A percentile compares a stretch with the other conserved stretches of the same genome.
Conservation (phyloP, 2,113 vertebrate species). For the Cololabis saira region DNA sequence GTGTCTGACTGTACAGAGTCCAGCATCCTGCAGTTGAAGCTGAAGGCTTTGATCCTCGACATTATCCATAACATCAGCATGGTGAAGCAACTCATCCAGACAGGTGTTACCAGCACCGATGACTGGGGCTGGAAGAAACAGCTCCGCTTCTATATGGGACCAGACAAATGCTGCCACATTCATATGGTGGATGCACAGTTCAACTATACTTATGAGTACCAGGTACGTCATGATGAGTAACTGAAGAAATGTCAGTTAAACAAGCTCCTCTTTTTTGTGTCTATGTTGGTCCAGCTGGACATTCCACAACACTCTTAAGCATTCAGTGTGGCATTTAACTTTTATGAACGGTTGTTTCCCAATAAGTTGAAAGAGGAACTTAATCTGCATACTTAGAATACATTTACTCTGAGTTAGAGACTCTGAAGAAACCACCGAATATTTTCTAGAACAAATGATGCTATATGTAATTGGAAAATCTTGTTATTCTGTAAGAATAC, state of each 20-base stretch:
- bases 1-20: slow-evolving; percentile 77
- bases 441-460: too few relatives aligned
- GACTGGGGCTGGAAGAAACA: slow-evolving; percentile 96
- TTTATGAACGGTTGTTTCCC: neutral
- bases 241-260: too few relatives aligned
- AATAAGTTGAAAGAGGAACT: neutral
- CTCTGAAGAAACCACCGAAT: too few relatives aligned
- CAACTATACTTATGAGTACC: slow-evolving; percentile 96
- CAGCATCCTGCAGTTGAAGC: slow-evolving; percentile 89
- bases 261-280: neutral
- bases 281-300: neutral
- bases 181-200: slow-evolving; percentile 97
- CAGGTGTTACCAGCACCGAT: slow-evolving; percentile 80
- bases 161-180: slow-evolving; percentile 85
- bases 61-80: slow-evolving; percentile 96
- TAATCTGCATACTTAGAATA: neutral
- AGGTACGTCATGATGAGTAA: slow-evolving; percentile 79
- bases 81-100: slow-evolving; percentile 88
- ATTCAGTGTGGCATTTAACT: neutral
- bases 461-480: too few relatives aligned
- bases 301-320: neutral
- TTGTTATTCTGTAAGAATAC: neutral
- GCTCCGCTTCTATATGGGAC: slow-evolving; percentile 92
- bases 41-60: slow-evolving; percentile 96
- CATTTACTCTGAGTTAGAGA: neutral